Evolutionary conservation across 1,140 invertebrate species (phyloP).

Genomic region (Papilio helenus): DNA sequence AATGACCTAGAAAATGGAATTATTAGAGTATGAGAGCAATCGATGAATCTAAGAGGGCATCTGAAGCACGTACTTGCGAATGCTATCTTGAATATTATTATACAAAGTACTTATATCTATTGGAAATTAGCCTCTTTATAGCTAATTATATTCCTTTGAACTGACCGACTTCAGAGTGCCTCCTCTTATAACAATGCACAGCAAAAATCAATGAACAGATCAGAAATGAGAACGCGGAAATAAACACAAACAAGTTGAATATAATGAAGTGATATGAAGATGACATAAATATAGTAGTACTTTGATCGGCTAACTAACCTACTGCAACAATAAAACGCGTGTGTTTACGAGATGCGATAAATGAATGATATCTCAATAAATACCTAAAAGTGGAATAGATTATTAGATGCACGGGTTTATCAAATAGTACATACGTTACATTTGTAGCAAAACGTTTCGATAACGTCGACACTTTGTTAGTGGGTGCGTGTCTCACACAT

Average conservation of each 20-base stretch:
- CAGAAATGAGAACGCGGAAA: conserved; percentile 5
- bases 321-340: conserved; percentile 10
- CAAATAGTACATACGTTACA: conserved; percentile 32
- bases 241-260: not conserved
- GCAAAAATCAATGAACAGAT: not conserved
- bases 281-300: not conserved
- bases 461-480: conserved; percentile 19
- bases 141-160: conserved; percentile 9
- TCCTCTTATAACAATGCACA: not conserved
- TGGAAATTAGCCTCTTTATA: conserved; percentile 20
- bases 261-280: not conserved
- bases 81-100: conserved; percentile 6
- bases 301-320: conserved; percentile 30
- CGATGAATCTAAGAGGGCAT: not conserved
- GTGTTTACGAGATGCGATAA: conserved; percentile 20
- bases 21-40: not conserved
- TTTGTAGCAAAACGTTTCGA: conserved; percentile 32
- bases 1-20: not conserved
- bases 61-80: conserved; percentile 13
- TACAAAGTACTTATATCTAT: conserved; percentile 6
- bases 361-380: conserved; percentile 31
- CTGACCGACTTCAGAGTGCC: not conserved
- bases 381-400: conserved; percentile 37
- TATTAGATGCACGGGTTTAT: conserved; percentile 33
- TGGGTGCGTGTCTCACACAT: conserved; percentile 25